Conservation (phyloP, 2,888 invertebrate species). For the Balanococcus diminutus region DNA sequence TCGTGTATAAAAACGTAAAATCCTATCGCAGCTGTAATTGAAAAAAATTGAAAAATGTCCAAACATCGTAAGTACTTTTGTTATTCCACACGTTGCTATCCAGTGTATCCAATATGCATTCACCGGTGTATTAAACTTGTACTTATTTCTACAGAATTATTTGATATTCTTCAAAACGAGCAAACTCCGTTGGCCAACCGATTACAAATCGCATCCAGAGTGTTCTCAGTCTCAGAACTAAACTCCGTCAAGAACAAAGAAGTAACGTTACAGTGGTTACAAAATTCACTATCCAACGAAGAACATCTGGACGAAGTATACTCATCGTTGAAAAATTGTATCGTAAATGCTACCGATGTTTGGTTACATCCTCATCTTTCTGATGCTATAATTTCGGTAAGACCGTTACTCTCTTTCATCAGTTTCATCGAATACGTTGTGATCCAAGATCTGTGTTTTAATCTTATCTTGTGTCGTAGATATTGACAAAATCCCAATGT, state of each 20-base stretch:
- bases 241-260: constrained; percentile 19
- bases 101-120: neutral
- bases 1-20: too few species aligned
- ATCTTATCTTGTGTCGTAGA: constrained; percentile 21
- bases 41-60: neutral
- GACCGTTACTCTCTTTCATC: neutral
- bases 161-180: constrained; percentile 36
- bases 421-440: too few species aligned
- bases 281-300: neutral
- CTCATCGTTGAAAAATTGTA: constrained; percentile 36
- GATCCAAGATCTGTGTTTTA: neutral
- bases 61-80: neutral
- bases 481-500: neutral
- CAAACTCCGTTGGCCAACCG: neutral
- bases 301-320: neutral
- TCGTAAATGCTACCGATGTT: neutral
- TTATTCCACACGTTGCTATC: neutral
- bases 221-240: neutral
- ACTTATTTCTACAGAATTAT: neutral
- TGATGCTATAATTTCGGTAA: constrained; percentile 10
- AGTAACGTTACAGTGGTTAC: constrained; percentile 3
- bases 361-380: constrained; percentile 26
- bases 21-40: too few species aligned
- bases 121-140: neutral
- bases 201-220: constrained; percentile 32